Conservation (phyloP, 1,140 invertebrate species). For the Magallana ariakensis region DNA sequence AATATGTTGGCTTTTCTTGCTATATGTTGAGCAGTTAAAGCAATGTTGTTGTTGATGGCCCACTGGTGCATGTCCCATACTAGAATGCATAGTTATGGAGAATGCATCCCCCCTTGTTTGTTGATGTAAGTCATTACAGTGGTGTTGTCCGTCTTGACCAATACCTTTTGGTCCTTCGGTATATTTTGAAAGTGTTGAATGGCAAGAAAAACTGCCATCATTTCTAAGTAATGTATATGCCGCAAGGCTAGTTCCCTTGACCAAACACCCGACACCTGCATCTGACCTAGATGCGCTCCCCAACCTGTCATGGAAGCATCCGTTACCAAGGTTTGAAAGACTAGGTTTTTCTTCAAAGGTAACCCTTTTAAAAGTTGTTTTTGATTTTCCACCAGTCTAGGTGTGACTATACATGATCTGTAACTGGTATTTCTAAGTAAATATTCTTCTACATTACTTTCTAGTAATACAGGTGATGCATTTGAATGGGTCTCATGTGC, state of each 20-base stretch:
- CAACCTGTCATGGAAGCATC: conserved; percentile 40
- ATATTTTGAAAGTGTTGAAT: not conserved
- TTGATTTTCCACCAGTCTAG: conserved; percentile 10
- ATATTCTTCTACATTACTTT: too few relatives aligned
- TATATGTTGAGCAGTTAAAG: conserved; percentile 24
- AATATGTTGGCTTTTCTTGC: conserved; percentile 2
- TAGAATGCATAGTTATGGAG: conserved; percentile 35
- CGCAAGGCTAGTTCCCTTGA: not conserved
- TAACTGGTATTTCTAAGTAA: not conserved
- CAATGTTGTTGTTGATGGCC: not conserved
- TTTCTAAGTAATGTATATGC: conserved; percentile 28
- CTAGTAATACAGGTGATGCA: too few relatives aligned
- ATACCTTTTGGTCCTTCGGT: not conserved
- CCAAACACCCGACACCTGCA: conserved; percentile 7
- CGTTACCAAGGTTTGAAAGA: not conserved
- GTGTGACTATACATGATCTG: not conserved
- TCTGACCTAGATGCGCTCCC: not conserved
- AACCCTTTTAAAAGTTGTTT: conserved; percentile 20
- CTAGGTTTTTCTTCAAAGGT: not conserved
- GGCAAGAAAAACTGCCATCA: not conserved
- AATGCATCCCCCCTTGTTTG: conserved; percentile 44
- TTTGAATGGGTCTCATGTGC: too few relatives aligned
- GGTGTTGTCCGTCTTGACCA: too few relatives aligned
- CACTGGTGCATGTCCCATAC: conserved; percentile 16
- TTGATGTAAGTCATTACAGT: too few relatives aligned